Base-by-base conservation (phyloP, 2,797 vertebrate species). In the Garrulus glandarius region DNA sequence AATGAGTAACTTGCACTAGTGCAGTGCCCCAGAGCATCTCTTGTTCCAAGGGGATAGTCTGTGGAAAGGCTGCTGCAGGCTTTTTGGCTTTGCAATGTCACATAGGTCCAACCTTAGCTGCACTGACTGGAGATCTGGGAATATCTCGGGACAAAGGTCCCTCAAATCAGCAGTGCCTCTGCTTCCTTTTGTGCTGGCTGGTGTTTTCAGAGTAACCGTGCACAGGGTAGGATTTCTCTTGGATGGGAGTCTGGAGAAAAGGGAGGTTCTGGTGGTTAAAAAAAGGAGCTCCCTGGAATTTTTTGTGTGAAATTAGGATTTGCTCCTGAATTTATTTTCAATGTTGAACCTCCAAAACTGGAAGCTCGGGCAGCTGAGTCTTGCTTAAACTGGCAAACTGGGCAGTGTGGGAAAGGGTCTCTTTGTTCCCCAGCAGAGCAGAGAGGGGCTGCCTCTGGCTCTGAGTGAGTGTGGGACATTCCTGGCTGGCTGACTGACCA, bases 401-500 rank as follows among this genome's bases (percentile, higher is more conserved):
- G 32, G 20, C 53, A 27, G 27, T 6, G 5, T 84, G 29, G 50
- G 70, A 36, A 64, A 65, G 21, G 36, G 19, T 79, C 1, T 47
- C 41, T 46, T 47, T 47, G 23, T 23, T 24, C 46, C 23, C 23
- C 46, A 47, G 46, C 46, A 47, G 46, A 47, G 23, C 46, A 24
- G 23, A 47, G 23, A 47, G 46, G 27, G 36, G 70, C 32, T 5
- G 4, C 11, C 4, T n/a, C 50, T 5, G 13, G 32, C 3, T 52
- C 55, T 36, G 30, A 44, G 6, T 0, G 2, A 44, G 29, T 4
- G 17, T 43, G 22, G 5, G 1, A 63, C 30, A 22, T 24, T 44
- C 56, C 56, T 10, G 9, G 32, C 56, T 10, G 9, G 32, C 56
- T 23, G 49, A 49, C 1, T 16, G 19, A 43, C 32, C 4, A 0